A percentile compares a stretch with the other conserved stretches of the same genome.
Conservation (phyloP, 2,113 vertebrate species). For the Antidorcas marsupialis region DNA sequence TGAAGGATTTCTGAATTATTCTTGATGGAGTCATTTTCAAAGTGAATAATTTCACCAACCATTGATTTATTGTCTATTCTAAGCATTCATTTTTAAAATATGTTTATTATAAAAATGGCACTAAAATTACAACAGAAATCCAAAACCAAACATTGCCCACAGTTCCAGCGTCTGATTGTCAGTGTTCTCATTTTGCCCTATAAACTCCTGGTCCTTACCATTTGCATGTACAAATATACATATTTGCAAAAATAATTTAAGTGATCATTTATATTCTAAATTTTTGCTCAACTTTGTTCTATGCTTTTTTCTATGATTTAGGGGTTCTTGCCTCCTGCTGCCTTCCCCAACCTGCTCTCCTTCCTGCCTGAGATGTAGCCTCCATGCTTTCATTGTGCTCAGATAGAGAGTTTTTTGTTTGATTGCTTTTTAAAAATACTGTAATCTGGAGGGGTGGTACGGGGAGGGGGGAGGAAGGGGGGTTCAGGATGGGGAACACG, state of each 20-base stretch:
- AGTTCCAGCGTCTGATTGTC: not conserved
- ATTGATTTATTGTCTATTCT: not conserved
- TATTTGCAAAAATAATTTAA: not conserved
- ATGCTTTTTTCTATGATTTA: not conserved
- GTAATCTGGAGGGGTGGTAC: not conserved
- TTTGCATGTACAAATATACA: not conserved
- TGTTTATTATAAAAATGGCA: not conserved
- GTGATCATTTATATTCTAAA: not conserved
- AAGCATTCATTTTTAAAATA: not conserved
- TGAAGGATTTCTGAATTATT: not conserved
- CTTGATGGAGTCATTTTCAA: not conserved
- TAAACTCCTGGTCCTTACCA: not conserved
- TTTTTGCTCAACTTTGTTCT: not conserved
- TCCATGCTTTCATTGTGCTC: not conserved
- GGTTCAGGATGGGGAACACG: no score
- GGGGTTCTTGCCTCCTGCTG: not conserved
- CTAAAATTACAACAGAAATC: slow-evolving; percentile 10
- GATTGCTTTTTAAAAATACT: not conserved
- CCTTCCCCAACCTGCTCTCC: not conserved
- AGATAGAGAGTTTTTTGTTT: not conserved
- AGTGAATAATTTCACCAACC: not conserved
- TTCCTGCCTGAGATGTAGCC: not conserved
- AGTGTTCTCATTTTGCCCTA: not conserved
- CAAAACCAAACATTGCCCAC: not conserved
- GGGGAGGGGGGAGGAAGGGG: no score